Base-by-base conservation (phyloP, 2,888 invertebrate genomes). In the Pelosia muscerda region DNA sequence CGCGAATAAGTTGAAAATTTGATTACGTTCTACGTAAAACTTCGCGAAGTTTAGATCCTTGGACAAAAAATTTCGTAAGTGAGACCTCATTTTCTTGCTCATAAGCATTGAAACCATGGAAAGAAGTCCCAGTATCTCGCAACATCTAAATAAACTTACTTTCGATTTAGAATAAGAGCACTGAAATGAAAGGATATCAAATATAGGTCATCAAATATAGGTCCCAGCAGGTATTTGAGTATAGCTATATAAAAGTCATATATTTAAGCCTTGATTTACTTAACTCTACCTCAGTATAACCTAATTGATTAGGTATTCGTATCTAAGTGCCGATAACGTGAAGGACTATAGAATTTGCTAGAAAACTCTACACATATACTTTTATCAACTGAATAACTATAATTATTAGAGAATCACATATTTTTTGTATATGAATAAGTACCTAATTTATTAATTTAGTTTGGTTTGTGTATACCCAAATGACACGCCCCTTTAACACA, bases 311-410 rank as follows among this genome's bases (percentile, higher is more conserved):
- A 38, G 10, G 10, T 10, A 42, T 19, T 42, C n/a, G 9, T 57
- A 11, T 28, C 19, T 58, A 13, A 13, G 31, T 58, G 6, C n/a
- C n/a, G 22, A 31, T 34, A 31, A 11, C 31, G 10, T 31, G 13
- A 11, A 58, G 8, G 19, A 42, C 42, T 42, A 19, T 42, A 49
- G 49, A 49, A 49, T 42, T 42, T 42, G 19, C 42, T 19, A 6
- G 19, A 42, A 58, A 23, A 49, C 26, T 10, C 9, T 4, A 11
- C n/a, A 49, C n/a, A 49, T 23, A 31, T 34, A 19, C n/a, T n/a
- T n/a, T 53, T 28, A 66, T 42, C 67, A 63, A 42, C 67, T 67
- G 53, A 34, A 54, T 28, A 60, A 60, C 63, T 31, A 22, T 58
- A 11, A 13, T 58, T 13, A 31, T 25, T 55, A 13, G n/a, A n/a